Evolutionary conservation across 2,113 vertebrate species (phyloP).

Genomic region (Struthio camelus): DNA sequence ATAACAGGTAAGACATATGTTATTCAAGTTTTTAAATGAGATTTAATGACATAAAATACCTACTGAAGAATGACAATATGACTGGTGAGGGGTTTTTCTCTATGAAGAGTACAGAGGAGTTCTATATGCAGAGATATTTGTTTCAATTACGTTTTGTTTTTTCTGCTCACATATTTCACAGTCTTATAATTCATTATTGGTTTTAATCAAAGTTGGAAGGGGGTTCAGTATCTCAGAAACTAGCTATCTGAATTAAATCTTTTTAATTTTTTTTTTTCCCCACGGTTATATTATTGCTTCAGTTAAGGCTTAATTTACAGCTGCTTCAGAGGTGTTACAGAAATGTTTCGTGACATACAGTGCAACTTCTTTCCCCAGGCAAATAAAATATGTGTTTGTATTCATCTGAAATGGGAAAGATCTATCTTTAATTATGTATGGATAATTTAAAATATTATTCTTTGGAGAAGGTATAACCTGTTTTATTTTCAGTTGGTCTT

Average conservation of each 20-base stretch:
- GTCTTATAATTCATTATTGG: background rate
- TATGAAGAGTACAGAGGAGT: background rate
- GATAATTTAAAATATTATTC: slow-evolving; percentile 3
- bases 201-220: background rate
- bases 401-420: background rate
- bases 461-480: background rate
- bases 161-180: background rate
- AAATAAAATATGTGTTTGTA: background rate
- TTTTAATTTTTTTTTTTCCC: background rate
- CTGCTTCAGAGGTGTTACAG: background rate
- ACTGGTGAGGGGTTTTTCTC: background rate
- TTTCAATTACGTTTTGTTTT: background rate
- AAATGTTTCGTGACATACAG: background rate
- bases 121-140: background rate
- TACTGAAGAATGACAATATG: background rate
- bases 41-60: background rate
- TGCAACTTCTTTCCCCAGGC: background rate
- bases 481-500: background rate
- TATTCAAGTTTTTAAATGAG: background rate
- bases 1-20: background rate
- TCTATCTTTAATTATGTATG: background rate
- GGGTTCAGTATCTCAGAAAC: background rate
- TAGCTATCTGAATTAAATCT: background rate
- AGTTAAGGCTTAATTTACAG: background rate
- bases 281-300: background rate